Evolutionary conservation across 2,113 vertebrate species (phyloP), one percentile per base, ranked within the genome.

Genomic region (Euleptes europaea): DNA sequence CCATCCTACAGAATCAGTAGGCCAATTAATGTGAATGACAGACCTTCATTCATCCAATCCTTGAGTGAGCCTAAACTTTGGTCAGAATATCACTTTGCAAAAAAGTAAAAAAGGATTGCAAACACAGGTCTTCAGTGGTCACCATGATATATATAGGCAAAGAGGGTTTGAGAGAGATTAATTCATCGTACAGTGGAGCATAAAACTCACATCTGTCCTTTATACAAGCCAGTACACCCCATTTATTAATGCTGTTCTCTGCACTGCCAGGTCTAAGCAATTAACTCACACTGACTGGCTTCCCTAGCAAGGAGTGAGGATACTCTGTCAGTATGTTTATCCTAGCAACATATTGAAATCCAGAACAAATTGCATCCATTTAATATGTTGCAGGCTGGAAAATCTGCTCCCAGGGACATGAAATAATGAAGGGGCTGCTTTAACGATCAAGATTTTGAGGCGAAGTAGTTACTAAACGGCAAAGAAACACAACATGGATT

Each of bases 131-230:
- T 88, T 92, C 84, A 83, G 21, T 93, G 94, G 92, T 88, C 92
- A 94, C 80, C 63, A 3, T 0, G 5, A 92, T 88, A 89, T 84
- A 91, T 91, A 92, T 92, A 84, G 89, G 92, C 90, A 90, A 87
- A 92, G 91, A 90, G 81, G 71, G 26, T 69, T 84, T 89, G 86
- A 90, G 57, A 91, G 87, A 89, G 91, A 95, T 94, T 96, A 96
- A 96, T 96, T 95, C 88, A 91, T 94, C 0, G 10, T 94, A 96
- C 94, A 94, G 88, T 91, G 84, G 78, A 96, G 95, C 95, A 96
- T 95, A 97, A 96, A 96, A 93, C 93, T 94, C 96, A 94, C 96
- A 97, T 97, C 96, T 97, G 95, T 96, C 96, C 92, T 92, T 94
- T 94, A 93, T 92, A 93, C 96, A 96, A 95, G 84, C 90, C 94